A percentile compares a stretch with the other conserved stretches of the same genome.
These are phyloP conservation scores for Lophura nycthemera DNA, from an alignment of 2,113 vertebrate species.

Conservation along the genomic window DNA sequence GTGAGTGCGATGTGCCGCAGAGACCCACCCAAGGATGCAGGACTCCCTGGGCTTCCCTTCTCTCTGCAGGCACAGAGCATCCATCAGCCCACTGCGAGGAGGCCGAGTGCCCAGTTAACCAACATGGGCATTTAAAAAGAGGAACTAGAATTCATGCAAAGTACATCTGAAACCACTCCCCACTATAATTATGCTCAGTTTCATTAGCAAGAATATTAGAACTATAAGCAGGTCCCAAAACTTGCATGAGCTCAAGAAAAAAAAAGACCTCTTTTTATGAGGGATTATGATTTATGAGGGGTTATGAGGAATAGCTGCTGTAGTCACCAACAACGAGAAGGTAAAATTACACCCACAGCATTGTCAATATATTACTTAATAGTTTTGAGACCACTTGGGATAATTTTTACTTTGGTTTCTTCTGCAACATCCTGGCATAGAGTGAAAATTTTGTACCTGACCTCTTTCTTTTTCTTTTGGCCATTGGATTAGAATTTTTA, in stretches of 20 bases:
- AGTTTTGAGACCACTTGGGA: background rate
- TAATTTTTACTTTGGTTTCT: background rate
- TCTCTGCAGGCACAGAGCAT: background rate
- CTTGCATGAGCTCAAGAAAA: background rate
- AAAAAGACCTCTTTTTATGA: too few species aligned
- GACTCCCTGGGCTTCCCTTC: fast-evolving
- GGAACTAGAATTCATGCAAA: slow-evolving; percentile 44
- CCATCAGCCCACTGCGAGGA: background rate
- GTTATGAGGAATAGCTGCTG: background rate
- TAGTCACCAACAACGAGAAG: background rate
- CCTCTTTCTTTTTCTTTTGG: background rate
- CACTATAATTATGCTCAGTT: slow-evolving; percentile 53
- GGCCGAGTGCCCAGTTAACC: background rate
- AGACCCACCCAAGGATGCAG: background rate
- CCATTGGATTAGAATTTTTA: background rate
- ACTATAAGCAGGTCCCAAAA: slow-evolving; percentile 52
- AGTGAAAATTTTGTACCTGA: background rate
- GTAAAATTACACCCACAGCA: background rate
- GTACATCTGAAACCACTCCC: slow-evolving; percentile 43
- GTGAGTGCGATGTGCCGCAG: background rate
- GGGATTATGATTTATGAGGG: too few species aligned
- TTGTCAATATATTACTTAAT: background rate
- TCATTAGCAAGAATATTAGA: slow-evolving; percentile 63
- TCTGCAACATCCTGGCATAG: background rate
- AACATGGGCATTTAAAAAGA: background rate